phyloP scores from a whole-genome alignment of 2,797 vertebrate genomes.

The Melopsittacus undulatus region DNA sequence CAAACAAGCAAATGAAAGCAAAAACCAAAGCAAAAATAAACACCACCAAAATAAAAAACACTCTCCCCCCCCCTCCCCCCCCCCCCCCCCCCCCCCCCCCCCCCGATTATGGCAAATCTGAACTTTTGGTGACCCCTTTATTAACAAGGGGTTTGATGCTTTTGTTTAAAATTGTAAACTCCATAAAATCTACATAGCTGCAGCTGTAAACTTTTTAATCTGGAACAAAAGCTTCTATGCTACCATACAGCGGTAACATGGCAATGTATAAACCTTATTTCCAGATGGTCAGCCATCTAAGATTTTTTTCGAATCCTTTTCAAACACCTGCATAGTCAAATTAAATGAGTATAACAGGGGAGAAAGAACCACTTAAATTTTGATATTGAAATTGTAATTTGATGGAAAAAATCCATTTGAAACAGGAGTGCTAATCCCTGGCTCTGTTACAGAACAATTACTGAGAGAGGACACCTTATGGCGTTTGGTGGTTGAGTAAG shows the following conservation, averaged over 20 bases:
- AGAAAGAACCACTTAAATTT: neutral
- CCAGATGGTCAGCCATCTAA: neutral
- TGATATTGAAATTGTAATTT: neutral
- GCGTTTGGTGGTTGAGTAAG: neutral
- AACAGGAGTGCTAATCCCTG: neutral
- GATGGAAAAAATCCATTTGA: neutral
- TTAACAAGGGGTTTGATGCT: neutral
- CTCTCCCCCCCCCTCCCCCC: no score
- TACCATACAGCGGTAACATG: neutral
- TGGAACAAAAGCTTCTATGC: neutral
- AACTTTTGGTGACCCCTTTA: neutral
- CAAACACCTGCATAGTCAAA: neutral
- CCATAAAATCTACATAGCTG: neutral
- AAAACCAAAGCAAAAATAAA: neutral
- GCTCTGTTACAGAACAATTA: neutral
- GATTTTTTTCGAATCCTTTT: neutral
- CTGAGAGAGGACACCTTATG: neutral
- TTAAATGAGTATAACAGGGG: neutral
- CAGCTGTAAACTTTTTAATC: neutral
- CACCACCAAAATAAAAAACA: neutral
- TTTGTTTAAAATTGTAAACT: neutral
- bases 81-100: no score
- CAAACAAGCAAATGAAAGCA: neutral
- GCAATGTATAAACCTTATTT: neutral
- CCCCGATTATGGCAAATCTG: neutral